Evolutionary conservation across 2,113 vertebrate genomes (phyloP).

Genomic region (Panurus biarmicus): DNA sequence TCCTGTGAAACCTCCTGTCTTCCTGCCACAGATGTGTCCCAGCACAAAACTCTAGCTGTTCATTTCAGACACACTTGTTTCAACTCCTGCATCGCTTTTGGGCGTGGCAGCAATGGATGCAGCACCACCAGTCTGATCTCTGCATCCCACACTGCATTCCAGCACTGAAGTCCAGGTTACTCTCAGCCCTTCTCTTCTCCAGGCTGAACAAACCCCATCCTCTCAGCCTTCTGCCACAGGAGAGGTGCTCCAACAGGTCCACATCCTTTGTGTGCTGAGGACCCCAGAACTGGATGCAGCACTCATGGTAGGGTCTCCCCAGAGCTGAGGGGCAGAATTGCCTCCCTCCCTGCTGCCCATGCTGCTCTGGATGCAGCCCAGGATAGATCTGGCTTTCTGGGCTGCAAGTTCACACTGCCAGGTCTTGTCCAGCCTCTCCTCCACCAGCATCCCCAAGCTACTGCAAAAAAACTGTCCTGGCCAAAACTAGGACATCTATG

Average conservation of each 20-base stretch:
- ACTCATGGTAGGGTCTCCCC: background rate
- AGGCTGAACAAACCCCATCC: background rate
- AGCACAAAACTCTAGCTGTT: background rate
- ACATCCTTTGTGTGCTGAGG: too few relatives aligned
- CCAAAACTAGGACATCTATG: background rate
- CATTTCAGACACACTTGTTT: background rate
- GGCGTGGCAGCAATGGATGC: background rate
- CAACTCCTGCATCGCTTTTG: rapidly evolving
- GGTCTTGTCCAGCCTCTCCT: background rate
- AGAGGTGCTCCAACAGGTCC: background rate
- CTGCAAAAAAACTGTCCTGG: background rate
- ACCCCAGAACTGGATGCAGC: background rate
- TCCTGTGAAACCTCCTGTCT: background rate
- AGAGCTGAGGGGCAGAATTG: background rate
- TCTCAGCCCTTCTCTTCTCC: background rate
- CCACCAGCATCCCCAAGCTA: background rate
- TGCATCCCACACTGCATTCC: background rate
- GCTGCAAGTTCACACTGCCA: background rate
- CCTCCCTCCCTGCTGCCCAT: background rate
- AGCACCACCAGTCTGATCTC: background rate
- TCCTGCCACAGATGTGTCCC: background rate
- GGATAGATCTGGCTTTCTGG: rapidly evolving
- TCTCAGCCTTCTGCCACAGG: background rate
- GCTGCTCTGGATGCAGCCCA: background rate
- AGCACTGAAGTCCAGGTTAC: background rate